Percentiles rank a stretch among this genome's conserved stretches.
Conservation (phyloP, 2,797 vertebrate species). For the Myoxocephalus aenaeus region DNA sequence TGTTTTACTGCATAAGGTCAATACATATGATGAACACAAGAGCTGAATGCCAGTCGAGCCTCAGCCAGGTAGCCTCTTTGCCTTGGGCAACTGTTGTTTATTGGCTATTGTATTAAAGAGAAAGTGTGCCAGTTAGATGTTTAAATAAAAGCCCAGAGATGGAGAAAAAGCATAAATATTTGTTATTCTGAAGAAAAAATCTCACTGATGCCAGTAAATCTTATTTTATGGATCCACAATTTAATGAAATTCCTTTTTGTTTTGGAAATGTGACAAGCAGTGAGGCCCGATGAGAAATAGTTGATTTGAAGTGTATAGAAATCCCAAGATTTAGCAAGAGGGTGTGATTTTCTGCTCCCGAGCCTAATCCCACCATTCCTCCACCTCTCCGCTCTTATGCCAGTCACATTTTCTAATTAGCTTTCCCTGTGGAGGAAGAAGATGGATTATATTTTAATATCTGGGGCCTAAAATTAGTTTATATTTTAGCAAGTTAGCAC, state of each 20-base stretch:
- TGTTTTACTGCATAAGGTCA: conserved; percentile 79
- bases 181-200: conserved; percentile 27
- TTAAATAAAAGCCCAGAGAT: conserved; percentile 65
- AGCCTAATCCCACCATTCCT: conserved; percentile 84
- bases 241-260: conserved; percentile 41
- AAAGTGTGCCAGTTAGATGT: conserved; percentile 50
- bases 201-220: background rate
- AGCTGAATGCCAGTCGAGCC: conserved; percentile 61
- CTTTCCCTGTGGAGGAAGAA: conserved; percentile 88
- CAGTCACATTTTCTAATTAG: conserved; percentile 93
- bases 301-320: conserved; percentile 77
- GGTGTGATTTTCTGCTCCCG: conserved; percentile 77
- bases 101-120: conserved; percentile 75
- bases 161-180: conserved; percentile 53
- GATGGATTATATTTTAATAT: conserved; percentile 97
- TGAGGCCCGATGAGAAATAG: conserved; percentile 76
- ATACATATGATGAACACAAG: conserved; percentile 63
- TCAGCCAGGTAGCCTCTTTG: conserved; percentile 73
- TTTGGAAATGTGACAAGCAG: conserved; percentile 80
- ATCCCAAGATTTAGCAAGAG: conserved; percentile 78
- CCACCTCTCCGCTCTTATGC: conserved; percentile 84
- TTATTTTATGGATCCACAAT: conserved; percentile 6
- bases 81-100: conserved; percentile 79
- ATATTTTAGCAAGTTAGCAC: conserved; percentile 95
- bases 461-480: conserved; percentile 93